Percentiles rank a stretch among this genome's conserved stretches.
These are phyloP conservation scores for Chydorus sphaericus DNA, from an alignment of 2,888 invertebrate species.

Conservation along the genomic window DNA sequence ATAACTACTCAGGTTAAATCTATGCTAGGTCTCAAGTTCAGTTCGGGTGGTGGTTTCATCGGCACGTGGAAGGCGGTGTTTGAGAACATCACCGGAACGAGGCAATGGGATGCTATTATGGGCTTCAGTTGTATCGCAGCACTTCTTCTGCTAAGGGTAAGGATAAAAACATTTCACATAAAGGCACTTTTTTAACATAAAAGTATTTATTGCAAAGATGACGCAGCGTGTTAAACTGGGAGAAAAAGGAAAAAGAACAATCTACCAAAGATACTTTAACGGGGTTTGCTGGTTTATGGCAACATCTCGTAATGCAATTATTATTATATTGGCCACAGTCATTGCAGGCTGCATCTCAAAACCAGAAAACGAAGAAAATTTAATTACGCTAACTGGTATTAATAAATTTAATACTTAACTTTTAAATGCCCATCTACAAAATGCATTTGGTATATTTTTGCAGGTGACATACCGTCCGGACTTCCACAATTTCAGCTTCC, in stretches of 20 bases:
- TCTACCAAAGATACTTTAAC: slow-evolving; percentile 32
- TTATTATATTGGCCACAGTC: slow-evolving; percentile 51
- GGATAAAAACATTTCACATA: too few relatives aligned
- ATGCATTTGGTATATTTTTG: slow-evolving; percentile 19
- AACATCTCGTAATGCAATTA: slow-evolving; percentile 60
- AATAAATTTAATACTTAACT: slow-evolving; percentile 12
- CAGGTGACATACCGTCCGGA: slow-evolving; percentile 11
- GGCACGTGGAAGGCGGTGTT: slow-evolving; percentile 51
- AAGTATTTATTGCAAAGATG: neutral
- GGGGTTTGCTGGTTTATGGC: slow-evolving; percentile 54
- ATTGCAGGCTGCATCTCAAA: slow-evolving; percentile 44
- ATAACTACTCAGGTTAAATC: slow-evolving; percentile 62
- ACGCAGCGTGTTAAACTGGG: neutral
- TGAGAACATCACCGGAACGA: slow-evolving; percentile 49
- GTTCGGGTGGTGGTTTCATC: slow-evolving; percentile 50
- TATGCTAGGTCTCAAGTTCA: slow-evolving; percentile 50
- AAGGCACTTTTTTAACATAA: neutral
- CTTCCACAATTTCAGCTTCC: slow-evolving; percentile 8
- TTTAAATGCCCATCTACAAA: slow-evolving; percentile 13
- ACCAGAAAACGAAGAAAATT: slow-evolving; percentile 28
- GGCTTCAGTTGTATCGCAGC: slow-evolving; percentile 57
- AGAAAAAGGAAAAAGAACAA: neutral
- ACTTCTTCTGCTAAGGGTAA: slow-evolving; percentile 59
- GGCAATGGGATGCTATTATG: slow-evolving; percentile 50
- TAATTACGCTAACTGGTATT: slow-evolving; percentile 45